These are phyloP conservation scores for Allolobophora icterica DNA, from an alignment of 2,888 invertebrate species.

Conservation along the genomic window DNA sequence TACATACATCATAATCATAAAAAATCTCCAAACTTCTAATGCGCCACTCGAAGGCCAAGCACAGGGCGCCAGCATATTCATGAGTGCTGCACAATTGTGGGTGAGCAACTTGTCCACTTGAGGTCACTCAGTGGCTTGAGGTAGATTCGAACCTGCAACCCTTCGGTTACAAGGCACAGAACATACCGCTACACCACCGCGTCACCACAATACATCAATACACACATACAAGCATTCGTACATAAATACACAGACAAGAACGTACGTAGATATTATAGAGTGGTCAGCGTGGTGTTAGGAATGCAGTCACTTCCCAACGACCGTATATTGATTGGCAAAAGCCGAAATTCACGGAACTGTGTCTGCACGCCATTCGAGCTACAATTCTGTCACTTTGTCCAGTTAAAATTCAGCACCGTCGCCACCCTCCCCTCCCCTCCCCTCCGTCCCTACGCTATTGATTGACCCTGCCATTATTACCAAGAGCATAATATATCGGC, in stretches of 20 bases:
- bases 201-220: too few species aligned
- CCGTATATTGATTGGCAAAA: neutral
- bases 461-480: neutral
- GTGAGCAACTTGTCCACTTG: too few species aligned
- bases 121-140: too few species aligned
- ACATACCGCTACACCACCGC: too few species aligned
- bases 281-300: neutral
- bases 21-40: too few species aligned
- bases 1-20: too few species aligned
- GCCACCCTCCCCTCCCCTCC: neutral
- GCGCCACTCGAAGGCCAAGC: too few species aligned
- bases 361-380: neutral
- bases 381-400: constrained; percentile 4
- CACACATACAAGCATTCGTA: too few species aligned
- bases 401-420: neutral
- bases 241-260: neutral
- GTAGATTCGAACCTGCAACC: too few species aligned
- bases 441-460: neutral
- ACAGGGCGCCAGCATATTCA: too few species aligned
- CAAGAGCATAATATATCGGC: neutral
- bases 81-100: too few species aligned
- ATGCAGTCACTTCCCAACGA: neutral
- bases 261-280: neutral
- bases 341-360: constrained; percentile 10
- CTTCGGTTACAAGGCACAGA: too few species aligned